Evolutionary conservation across 2,797 vertebrate genomes (phyloP), one percentile per base, ranked within the genome.

Genomic region (Phrynocephalus vlangalii): DNA sequence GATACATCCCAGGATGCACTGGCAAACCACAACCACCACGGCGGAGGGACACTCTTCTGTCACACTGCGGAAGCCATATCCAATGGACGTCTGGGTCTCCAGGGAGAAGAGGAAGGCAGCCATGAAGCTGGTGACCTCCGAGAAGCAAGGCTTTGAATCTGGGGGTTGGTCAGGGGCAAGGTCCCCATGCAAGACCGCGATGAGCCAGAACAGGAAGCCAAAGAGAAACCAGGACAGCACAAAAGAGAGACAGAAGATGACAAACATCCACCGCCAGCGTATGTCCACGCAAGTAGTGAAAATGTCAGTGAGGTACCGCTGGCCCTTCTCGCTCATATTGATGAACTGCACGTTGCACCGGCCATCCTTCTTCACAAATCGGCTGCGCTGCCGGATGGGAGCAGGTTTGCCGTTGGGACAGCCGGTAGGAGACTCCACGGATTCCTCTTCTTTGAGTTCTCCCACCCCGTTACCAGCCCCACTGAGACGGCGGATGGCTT

Each of bases 261-360:
- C 96, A 76, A 98, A 96, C 98, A 99, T 98, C 98, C 98, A 99
- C 90, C 98, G 97, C 98, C 98, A 99, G 95, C 98, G 98, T 91
- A 98, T 97, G 92, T 99, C 98, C 94, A 99, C 98, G 83, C 98
- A 99, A 70, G 98, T 99, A 92, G 98, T 99, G 95, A 99, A 99
- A 92, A 99, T 97, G 96, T 99, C 98, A 0, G 96, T 98, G 90
- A 99, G 97, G 95, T 98, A 99, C 73, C 98, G 98, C 95, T 98
- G 98, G 95, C 98, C 97, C 95, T 97, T 97, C 93, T 98, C 98
- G 88, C 97, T 98, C 96, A 98, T 97, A 97, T 98, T 98, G 96
- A 98, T 96, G 78, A 99, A 98, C 95, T 95, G 93, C 87, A 97
- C 94, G 8, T 97, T 96, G 93, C 96, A 97, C 87, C 95, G 96